Conservation (phyloP, 1,140 invertebrate species). For the Teleogryllus occipitalis region DNA sequence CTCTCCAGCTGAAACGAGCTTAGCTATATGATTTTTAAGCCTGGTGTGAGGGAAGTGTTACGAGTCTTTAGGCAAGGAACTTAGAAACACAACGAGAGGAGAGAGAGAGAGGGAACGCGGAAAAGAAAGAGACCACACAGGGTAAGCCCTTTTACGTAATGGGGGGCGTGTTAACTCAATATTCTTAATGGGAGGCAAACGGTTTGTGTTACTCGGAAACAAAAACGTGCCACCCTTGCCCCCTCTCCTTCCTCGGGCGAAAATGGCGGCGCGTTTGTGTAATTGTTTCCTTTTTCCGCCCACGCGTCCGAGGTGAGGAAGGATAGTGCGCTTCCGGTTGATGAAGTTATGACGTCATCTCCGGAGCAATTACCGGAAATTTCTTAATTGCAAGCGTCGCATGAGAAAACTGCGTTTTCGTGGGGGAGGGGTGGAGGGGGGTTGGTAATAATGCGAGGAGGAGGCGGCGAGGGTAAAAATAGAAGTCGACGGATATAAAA, state of each 20-base stretch:
- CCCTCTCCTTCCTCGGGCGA: neutral
- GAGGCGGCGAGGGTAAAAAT: no score
- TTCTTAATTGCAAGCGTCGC: neutral
- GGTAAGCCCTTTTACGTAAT: neutral
- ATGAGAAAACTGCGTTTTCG: neutral
- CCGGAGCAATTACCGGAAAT: neutral
- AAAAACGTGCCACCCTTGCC: neutral
- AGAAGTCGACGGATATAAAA: no score
- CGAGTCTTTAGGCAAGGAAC: no score
- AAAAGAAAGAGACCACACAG: neutral
- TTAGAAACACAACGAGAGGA: no score
- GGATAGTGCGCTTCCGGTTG: neutral
- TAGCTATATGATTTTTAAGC: no score
- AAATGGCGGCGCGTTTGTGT: neutral
- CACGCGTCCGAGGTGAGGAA: neutral
- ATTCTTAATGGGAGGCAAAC: neutral
- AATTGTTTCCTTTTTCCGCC: neutral
- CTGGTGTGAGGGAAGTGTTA: no score
- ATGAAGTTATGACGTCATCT: neutral
- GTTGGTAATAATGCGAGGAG: no score
- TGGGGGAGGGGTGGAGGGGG: no score
- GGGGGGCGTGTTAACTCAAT: neutral
- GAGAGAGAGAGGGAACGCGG: neutral
- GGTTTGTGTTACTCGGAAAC: neutral
- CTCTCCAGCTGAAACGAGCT: no score